Conservation (phyloP, 2,888 invertebrate species). For the Thera britannica region DNA sequence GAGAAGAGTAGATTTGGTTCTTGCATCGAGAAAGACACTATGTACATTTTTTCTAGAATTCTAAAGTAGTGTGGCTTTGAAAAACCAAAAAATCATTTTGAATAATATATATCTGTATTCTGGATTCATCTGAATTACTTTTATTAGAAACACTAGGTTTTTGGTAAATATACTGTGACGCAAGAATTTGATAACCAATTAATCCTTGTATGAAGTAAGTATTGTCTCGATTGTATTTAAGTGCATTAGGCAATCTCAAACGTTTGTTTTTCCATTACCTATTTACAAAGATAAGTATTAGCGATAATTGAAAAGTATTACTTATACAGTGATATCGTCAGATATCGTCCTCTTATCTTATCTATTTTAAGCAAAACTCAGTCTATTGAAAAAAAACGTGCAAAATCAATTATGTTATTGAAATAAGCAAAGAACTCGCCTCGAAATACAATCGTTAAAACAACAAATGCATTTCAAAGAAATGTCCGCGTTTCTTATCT, state of each 20-base stretch:
- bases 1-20: not conserved
- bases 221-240: not conserved
- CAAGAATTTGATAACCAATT: not conserved
- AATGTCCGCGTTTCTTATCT: not conserved
- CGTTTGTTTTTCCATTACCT: constrained; percentile 13
- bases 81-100: too few relatives aligned
- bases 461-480: not conserved
- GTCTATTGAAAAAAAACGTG: too few relatives aligned
- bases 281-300: constrained; percentile 4
- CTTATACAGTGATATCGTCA: not conserved
- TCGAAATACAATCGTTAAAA: not conserved
- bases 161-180: not conserved
- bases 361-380: too few relatives aligned
- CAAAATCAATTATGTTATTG: not conserved
- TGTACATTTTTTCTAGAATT: too few relatives aligned
- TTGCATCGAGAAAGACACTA: not conserved
- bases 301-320: not conserved
- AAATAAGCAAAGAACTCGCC: not conserved
- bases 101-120: too few relatives aligned
- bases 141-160: too few relatives aligned
- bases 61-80: too few relatives aligned
- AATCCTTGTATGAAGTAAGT: not conserved
- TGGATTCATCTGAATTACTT: too few relatives aligned
- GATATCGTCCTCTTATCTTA: too few relatives aligned
- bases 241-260: constrained; percentile 7